phyloP scores from a whole-genome alignment of 2,113 vertebrate species.

The Gymnobelideus leadbeateri region DNA sequence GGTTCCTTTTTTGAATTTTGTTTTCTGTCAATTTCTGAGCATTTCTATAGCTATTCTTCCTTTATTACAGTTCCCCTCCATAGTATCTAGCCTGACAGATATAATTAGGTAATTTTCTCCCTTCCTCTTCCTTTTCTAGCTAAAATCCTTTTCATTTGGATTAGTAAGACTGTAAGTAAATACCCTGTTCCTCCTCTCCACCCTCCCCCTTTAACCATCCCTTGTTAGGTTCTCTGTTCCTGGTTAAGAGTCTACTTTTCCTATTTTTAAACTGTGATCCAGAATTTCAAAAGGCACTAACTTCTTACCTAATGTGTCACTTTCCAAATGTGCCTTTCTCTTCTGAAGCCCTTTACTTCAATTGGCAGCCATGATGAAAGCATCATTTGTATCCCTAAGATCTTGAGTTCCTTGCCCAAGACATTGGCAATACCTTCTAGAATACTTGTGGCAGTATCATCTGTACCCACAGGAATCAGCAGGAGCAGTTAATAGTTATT shows the following conservation, averaged over 20 bases:
- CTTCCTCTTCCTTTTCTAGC: not conserved
- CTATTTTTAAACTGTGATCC: not conserved
- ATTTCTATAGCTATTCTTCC: not conserved
- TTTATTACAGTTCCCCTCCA: not conserved
- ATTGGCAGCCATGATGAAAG: not conserved
- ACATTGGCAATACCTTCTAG: not conserved
- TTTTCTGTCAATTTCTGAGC: not conserved
- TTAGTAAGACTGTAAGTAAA: not conserved
- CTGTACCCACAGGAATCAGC: not conserved
- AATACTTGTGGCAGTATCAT: not conserved
- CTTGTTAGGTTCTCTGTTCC: not conserved
- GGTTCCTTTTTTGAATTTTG: not conserved
- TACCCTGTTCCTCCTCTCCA: fast-evolving
- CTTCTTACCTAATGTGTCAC: not conserved
- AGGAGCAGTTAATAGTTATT: not conserved
- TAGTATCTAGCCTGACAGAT: not conserved
- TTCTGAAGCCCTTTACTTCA: not conserved
- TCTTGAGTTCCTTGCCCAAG: not conserved
- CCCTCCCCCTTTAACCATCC: not conserved
- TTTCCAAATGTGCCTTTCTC: not conserved
- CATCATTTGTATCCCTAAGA: not conserved
- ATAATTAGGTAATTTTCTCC: not conserved
- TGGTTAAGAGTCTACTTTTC: not conserved
- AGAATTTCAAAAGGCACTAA: not conserved
- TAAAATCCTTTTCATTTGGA: not conserved